phyloP scores from a whole-genome alignment of 1,140 invertebrate species.

The Andricus grossulariae region DNA sequence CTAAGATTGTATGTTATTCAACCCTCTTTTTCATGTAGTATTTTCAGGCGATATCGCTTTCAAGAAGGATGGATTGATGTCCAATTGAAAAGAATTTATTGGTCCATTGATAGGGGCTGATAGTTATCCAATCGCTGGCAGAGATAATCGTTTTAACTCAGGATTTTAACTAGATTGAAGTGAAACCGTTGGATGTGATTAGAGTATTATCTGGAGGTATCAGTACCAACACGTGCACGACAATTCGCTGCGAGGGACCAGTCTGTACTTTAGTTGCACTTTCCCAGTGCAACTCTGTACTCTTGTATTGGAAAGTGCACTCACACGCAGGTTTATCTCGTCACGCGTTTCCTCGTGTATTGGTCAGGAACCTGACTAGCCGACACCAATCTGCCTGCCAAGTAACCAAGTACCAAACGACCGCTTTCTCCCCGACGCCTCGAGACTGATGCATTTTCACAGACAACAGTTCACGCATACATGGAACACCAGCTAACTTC shows the following conservation, averaged over 20 bases:
- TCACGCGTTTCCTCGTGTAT: slow-evolving; percentile 42
- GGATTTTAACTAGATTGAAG: slow-evolving; percentile 10
- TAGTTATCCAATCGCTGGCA: background rate
- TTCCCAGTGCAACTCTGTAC: slow-evolving; percentile 51
- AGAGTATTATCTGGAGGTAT: slow-evolving; percentile 35
- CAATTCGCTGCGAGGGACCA: slow-evolving; percentile 41
- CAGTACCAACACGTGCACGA: slow-evolving; percentile 40
- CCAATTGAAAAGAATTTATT: background rate
- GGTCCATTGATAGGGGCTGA: background rate
- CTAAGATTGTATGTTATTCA: too few relatives aligned
- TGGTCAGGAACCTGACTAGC: slow-evolving; percentile 52
- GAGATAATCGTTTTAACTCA: slow-evolving; percentile 15
- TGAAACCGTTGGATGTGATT: slow-evolving; percentile 1
- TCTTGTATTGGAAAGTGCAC: slow-evolving; percentile 66
- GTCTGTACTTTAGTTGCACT: slow-evolving; percentile 47
- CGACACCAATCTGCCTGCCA: slow-evolving; percentile 64
- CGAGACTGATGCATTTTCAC: slow-evolving; percentile 43
- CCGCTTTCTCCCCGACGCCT: slow-evolving; percentile 65
- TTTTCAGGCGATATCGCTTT: too few relatives aligned
- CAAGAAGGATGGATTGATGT: background rate
- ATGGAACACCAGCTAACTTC: slow-evolving; percentile 31
- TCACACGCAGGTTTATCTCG: slow-evolving; percentile 47
- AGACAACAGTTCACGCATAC: slow-evolving; percentile 41
- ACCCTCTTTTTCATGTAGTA: too few relatives aligned
- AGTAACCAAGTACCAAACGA: slow-evolving; percentile 31